A percentile compares a stretch with the other conserved stretches of the same genome.
Evolutionary conservation across 2,113 vertebrate species (phyloP).

Genomic region (Grus americana): DNA sequence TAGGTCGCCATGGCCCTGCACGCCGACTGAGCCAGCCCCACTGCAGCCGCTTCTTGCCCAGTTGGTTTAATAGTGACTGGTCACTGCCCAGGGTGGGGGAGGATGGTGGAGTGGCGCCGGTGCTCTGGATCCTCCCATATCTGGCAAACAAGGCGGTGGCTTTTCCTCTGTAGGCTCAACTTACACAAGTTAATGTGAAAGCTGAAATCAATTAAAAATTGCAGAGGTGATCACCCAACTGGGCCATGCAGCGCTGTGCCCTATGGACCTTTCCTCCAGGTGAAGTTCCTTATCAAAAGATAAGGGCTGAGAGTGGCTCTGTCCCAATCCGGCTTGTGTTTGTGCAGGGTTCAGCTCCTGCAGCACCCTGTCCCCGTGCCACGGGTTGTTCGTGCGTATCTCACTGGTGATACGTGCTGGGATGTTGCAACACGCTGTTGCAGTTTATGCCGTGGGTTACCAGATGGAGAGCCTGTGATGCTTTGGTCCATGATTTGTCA

Average conservation of each 20-base stretch:
- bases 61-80: background rate
- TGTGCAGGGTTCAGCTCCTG: background rate
- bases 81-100: background rate
- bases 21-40: fast-evolving
- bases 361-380: fast-evolving
- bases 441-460: fast-evolving
- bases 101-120: fast-evolving
- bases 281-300: background rate
- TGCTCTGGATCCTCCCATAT: background rate
- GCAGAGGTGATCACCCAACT: fast-evolving
- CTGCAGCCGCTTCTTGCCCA: background rate
- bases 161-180: background rate
- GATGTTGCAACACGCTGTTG: background rate
- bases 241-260: fast-evolving
- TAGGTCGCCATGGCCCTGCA: constrained; percentile 55
- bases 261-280: fast-evolving
- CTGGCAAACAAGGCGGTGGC: background rate
- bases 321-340: fast-evolving
- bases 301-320: background rate
- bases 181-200: background rate
- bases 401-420: fast-evolving
- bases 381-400: too few species aligned
- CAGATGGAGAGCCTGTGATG: fast-evolving
- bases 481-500: background rate
- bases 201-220: background rate